Conservation (phyloP, 1,140 invertebrate species). For the Brachionus asplanchnoidis region DNA sequence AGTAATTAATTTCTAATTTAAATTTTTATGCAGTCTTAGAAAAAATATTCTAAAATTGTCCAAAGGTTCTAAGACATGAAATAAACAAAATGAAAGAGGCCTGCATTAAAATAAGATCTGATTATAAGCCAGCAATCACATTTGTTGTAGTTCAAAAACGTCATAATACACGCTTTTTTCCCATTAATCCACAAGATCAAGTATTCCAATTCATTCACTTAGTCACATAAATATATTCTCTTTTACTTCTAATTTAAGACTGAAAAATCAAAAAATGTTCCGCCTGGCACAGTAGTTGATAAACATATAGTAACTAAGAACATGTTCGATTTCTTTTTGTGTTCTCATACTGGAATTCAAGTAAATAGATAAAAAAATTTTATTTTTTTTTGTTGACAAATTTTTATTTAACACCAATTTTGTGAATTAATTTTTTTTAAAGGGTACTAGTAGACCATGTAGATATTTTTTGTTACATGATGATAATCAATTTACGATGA, state of each 20-base stretch:
- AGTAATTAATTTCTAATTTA: too few species aligned
- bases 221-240: too few species aligned
- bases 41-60: too few species aligned
- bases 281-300: slow-evolving; percentile 77
- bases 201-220: too few species aligned
- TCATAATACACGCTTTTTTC: slow-evolving; percentile 68
- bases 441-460: not conserved
- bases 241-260: too few species aligned
- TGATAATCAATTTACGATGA: not conserved
- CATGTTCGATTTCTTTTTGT: slow-evolving; percentile 64
- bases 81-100: not conserved
- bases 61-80: not conserved
- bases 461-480: not conserved
- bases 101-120: not conserved
- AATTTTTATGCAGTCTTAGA: too few species aligned
- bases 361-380: not conserved
- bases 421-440: too few species aligned
- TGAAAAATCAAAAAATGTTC: slow-evolving; percentile 63
- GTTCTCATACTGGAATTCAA: slow-evolving; percentile 38
- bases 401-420: too few species aligned
- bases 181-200: not conserved
- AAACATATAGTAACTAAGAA: slow-evolving; percentile 72
- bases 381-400: not conserved
- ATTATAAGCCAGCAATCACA: slow-evolving; percentile 58
- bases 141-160: slow-evolving; percentile 84